Percentiles rank a stretch among this genome's conserved stretches.
Evolutionary conservation across 2,113 vertebrate species (phyloP).

Genomic region (Hyperopisus bebe): DNA sequence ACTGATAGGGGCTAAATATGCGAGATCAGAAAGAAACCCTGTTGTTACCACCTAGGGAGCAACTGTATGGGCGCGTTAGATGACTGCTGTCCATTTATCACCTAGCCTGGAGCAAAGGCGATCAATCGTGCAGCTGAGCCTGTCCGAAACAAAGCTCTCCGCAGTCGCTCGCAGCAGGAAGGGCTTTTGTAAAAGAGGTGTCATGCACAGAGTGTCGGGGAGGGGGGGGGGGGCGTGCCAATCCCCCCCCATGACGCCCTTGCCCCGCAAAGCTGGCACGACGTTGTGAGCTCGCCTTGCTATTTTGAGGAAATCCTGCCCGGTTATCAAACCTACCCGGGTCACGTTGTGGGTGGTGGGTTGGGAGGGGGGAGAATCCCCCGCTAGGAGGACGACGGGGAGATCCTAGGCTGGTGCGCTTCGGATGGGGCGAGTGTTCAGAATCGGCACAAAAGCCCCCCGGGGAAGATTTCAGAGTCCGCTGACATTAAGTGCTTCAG

Average conservation of each 20-base stretch:
- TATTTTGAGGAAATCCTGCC: background rate
- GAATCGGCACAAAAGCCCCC: background rate
- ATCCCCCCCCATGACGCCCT: background rate
- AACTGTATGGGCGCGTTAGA: background rate
- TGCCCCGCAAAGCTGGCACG: background rate
- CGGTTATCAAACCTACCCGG: background rate
- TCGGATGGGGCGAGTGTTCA: background rate
- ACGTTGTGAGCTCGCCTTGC: background rate
- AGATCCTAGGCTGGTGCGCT: background rate
- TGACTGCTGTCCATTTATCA: background rate
- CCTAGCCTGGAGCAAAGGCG: background rate
- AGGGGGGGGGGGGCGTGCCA: background rate
- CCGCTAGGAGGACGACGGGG: background rate
- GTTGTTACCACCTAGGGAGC: constrained; percentile 6
- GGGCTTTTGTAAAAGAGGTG: background rate
- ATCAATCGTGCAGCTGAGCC: background rate
- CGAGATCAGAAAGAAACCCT: background rate
- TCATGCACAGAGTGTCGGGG: background rate
- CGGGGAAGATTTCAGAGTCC: background rate
- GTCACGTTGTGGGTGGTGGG: background rate
- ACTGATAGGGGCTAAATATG: background rate
- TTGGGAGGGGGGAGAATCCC: background rate
- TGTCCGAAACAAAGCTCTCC: background rate
- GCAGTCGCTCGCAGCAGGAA: background rate
- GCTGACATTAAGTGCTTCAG: background rate